Conservation (phyloP, 2,113 vertebrate species). For the Triplophysa siluroides region DNA sequence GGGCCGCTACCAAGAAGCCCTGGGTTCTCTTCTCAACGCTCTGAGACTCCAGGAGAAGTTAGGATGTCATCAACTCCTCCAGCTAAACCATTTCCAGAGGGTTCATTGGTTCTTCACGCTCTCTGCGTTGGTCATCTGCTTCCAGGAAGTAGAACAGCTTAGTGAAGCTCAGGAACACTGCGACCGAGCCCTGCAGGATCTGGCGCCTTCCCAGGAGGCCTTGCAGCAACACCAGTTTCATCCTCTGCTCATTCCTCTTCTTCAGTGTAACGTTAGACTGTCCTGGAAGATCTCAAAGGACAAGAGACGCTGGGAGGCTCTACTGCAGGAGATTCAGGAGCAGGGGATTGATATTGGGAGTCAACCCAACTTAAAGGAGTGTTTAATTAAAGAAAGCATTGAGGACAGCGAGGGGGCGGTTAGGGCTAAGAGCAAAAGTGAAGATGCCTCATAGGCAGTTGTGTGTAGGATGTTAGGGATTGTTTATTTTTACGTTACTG, state of each 20-base stretch:
- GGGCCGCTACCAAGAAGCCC: conserved; percentile 83
- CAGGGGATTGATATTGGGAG: conserved; percentile 70
- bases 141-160: conserved; percentile 86
- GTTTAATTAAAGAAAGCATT: conserved; percentile 83
- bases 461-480: not conserved
- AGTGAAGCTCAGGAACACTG: conserved; percentile 83
- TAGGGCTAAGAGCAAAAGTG: conserved; percentile 42
- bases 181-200: conserved; percentile 78
- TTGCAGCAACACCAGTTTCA: conserved; percentile 74
- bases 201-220: conserved; percentile 57
- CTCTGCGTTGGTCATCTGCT: conserved; percentile 83
- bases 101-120: conserved; percentile 82
- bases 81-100: conserved; percentile 51
- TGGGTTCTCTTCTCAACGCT: conserved; percentile 83
- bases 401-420: conserved; percentile 65
- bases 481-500: not conserved
- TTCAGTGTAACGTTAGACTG: conserved; percentile 82
- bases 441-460: conserved; percentile 18
- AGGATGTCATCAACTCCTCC: conserved; percentile 64
- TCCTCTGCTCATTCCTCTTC: conserved; percentile 81
- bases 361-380: conserved; percentile 84
- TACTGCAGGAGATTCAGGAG: conserved; percentile 79
- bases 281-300: conserved; percentile 91
- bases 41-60: conserved; percentile 86
- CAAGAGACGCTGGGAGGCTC: conserved; percentile 84